Evolutionary conservation across 2,113 vertebrate species (phyloP).

Genomic region (Choloepus hoffmanni): DNA sequence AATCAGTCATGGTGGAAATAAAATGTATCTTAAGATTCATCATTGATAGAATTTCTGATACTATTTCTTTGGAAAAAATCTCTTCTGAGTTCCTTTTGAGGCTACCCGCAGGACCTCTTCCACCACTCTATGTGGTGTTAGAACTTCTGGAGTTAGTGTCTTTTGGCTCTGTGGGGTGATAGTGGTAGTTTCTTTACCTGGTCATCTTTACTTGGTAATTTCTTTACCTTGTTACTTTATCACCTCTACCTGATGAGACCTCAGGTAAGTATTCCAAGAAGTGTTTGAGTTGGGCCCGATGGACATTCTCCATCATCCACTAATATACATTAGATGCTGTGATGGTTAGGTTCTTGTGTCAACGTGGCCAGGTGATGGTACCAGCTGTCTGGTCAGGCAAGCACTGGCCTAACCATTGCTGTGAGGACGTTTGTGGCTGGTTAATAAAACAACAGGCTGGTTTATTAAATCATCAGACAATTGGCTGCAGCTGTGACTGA

Average conservation of each 20-base stretch:
- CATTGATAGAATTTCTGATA: not conserved
- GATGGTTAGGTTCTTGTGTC: too few species aligned
- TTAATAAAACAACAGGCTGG: too few species aligned
- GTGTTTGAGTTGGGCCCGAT: not conserved
- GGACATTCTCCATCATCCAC: not conserved
- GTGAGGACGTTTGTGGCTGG: too few species aligned
- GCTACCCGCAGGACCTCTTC: not conserved
- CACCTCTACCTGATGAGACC: not conserved
- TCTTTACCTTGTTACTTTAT: not conserved
- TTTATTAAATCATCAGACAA: too few species aligned
- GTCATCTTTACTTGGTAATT: not conserved
- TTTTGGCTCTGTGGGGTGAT: not conserved
- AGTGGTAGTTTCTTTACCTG: not conserved
- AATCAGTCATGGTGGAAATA: not conserved
- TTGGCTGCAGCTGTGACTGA: too few species aligned
- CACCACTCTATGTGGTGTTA: not conserved
- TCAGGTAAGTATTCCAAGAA: not conserved
- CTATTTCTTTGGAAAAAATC: not conserved
- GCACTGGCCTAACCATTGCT: too few species aligned
- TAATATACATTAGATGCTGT: not conserved
- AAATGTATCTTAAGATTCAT: not conserved
- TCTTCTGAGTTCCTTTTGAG: not conserved
- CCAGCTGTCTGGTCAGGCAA: too few species aligned
- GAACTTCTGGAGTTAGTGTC: not conserved
- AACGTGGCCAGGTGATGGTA: too few species aligned